phyloP scores from a whole-genome alignment of 2,113 vertebrate species.

The Coregonus clupeaformis region DNA sequence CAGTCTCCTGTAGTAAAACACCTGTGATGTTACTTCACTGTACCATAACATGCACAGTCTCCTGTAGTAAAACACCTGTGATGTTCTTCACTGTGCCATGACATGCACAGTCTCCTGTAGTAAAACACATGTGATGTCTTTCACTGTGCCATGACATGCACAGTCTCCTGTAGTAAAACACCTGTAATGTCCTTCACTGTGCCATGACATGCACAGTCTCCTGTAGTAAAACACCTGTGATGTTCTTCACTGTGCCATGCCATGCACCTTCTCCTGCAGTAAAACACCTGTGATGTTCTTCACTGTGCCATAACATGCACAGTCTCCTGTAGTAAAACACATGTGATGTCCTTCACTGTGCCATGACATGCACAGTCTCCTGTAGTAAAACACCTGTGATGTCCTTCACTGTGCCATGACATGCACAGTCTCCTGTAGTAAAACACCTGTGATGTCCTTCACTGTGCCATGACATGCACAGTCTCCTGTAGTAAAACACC shows the following conservation, averaged over 20 bases:
- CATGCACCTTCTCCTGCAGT: slow-evolving; percentile 19
- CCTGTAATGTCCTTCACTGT: slow-evolving; percentile 19
- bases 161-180: slow-evolving; percentile 24
- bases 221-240: slow-evolving; percentile 16
- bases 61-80: slow-evolving; percentile 18
- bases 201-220: slow-evolving; percentile 16
- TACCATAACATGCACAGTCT: slow-evolving; percentile 12
- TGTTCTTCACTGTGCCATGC: slow-evolving; percentile 14
- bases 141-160: slow-evolving; percentile 8
- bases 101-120: slow-evolving; percentile 20
- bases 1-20: slow-evolving; percentile 24
- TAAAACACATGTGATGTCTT: slow-evolving; percentile 20
- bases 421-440: slow-evolving; percentile 23
- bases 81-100: slow-evolving; percentile 13
- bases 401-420: slow-evolving; percentile 14
- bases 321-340: slow-evolving; percentile 23
- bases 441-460: slow-evolving; percentile 23
- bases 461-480: slow-evolving; percentile 8
- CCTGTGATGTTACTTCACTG: slow-evolving; percentile 21
- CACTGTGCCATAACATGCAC: slow-evolving; percentile 2
- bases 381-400: slow-evolving; percentile 15
- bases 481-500: slow-evolving; percentile 22
- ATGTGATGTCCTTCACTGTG: slow-evolving; percentile 19
- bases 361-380: slow-evolving; percentile 18
- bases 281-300: slow-evolving; percentile 26